Conservation (phyloP, 2,888 invertebrate species). For the Hirtodrosophila duncani region DNA sequence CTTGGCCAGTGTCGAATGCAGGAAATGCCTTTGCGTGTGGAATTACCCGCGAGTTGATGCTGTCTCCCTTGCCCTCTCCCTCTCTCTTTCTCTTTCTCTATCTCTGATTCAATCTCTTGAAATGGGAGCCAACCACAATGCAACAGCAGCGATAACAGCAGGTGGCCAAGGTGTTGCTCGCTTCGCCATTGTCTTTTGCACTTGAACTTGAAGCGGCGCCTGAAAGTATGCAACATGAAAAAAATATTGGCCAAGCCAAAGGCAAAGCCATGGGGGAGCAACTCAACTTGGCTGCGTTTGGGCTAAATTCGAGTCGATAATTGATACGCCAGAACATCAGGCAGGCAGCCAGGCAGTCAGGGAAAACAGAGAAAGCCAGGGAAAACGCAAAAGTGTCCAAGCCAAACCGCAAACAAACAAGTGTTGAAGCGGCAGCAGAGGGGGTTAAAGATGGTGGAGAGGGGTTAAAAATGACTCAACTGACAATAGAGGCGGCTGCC, state of each 20-base stretch:
- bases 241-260: not conserved
- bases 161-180: not conserved
- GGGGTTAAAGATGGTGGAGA: not conserved
- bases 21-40: no score
- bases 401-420: conserved; percentile 63
- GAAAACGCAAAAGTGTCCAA: conserved; percentile 60
- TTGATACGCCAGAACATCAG: conserved; percentile 62
- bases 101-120: conserved; percentile 21
- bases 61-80: conserved; percentile 8
- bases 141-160: conserved; percentile 15
- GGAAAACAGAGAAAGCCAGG: no score
- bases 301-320: conserved; percentile 63
- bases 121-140: conserved; percentile 41
- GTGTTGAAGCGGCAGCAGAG: conserved; percentile 1
- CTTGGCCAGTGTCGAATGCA: no score
- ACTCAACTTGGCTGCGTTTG: not conserved
- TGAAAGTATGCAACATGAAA: conserved; percentile 45
- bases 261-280: conserved; percentile 6
- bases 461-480: no score
- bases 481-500: no score
- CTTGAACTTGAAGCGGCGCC: conserved; percentile 58
- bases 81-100: not conserved
- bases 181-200: conserved; percentile 33
- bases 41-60: no score
- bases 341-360: conserved; percentile 26